These are phyloP conservation scores for Agrochola circellaris DNA, from an alignment of 2,888 invertebrate genomes.

Conservation along the genomic window DNA sequence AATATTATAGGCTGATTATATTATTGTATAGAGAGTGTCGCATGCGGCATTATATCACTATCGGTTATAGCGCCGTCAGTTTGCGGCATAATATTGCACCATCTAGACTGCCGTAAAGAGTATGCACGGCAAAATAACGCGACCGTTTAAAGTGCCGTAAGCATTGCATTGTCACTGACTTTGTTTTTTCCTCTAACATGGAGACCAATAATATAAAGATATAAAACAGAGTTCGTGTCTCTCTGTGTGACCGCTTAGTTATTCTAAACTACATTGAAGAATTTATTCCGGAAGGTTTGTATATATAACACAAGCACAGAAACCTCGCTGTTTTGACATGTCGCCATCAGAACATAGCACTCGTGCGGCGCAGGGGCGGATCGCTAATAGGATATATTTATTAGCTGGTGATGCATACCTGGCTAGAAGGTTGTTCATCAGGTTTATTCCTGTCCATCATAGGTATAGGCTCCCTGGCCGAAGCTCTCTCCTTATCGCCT, in stretches of 20 bases:
- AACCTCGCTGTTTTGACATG: not conserved
- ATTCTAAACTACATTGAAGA: not conserved
- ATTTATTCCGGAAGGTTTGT: not conserved
- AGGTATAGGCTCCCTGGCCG: constrained; percentile 93
- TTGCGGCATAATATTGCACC: too few relatives aligned
- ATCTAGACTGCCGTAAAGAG: too few relatives aligned
- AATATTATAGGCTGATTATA: too few relatives aligned
- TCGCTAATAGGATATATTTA: not conserved
- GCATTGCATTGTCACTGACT: too few relatives aligned
- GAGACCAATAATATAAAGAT: not conserved
- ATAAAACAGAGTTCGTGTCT: not conserved
- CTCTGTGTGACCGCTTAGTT: not conserved
- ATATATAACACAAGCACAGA: not conserved
- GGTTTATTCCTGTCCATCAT: constrained; percentile 95
- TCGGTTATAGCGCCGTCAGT: too few relatives aligned
- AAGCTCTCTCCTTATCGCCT: constrained; percentile 93
- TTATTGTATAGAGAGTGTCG: too few relatives aligned
- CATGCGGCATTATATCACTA: too few relatives aligned
- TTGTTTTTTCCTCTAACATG: too few relatives aligned
- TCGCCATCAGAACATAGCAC: not conserved
- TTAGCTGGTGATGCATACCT: constrained; percentile 84
- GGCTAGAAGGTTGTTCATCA: constrained; percentile 94
- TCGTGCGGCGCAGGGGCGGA: too few relatives aligned
- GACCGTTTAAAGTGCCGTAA: too few relatives aligned
- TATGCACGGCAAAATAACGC: too few relatives aligned